Base-by-base conservation (phyloP, 2,888 invertebrate genomes). In the Catocala nupta region DNA sequence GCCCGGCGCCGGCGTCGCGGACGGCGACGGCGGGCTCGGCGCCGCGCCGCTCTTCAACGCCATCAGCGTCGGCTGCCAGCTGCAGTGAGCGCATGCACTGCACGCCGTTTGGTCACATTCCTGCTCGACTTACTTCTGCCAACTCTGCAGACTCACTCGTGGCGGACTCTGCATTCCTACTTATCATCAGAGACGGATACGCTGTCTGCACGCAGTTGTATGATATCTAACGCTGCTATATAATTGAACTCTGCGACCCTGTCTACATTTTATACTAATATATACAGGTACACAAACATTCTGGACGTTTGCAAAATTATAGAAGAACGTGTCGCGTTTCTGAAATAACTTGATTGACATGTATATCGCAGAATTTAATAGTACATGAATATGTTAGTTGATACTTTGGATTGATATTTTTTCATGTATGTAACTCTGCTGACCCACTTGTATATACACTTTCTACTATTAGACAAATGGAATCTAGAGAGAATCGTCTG, bases 11-110 rank as follows among this genome's bases (percentile, higher is more conserved):
- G 88, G 89, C 0, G 75, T 92, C 10, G 70, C 88, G 0, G 93
- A 93, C 43, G 93, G 93, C 0, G 93, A 93, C 60, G 93, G 86
- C 0, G 93, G 93, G 0, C 65, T 93, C 5, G 92, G 90, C 0
- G 81, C 91, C 0, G 92, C 93, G 7, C 92, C 92, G 0, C 78
- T 93, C 0, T 82, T 92, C 58, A 85, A 78, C 51, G 90, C 91
- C 0, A 85, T 92, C 16, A 90, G 82, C 45, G 81, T 90, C 0
- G 93, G 92, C 1, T 93, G 93, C 59, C 72, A 73, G n/a, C 62
- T 91, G 39, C 91, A 90, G 75, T 92, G 79, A 82, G 45, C n/a
- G n/a, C n/a, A n/a, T n/a, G n/a, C n/a, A 25, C 25, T 25, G 25
- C 25, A 25, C 4, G 25, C 1, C 1, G 4, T 25, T 25, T 25